Conservation (phyloP, 1,140 invertebrate genomes). For the Pentalonia nigronervosa region DNA sequence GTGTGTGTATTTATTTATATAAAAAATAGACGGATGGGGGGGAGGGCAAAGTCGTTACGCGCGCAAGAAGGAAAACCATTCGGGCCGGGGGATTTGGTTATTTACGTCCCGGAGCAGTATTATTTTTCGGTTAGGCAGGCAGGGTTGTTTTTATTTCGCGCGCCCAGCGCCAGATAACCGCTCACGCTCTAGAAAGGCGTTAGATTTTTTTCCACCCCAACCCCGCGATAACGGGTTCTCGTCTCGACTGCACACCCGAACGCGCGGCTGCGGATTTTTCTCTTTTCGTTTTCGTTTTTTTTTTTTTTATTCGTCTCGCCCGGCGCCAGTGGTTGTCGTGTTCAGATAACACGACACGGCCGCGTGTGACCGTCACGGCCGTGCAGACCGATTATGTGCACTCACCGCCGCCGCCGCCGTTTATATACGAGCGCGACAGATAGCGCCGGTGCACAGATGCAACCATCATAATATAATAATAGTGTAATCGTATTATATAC, state of each 20-base stretch:
- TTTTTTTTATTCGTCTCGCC: no score
- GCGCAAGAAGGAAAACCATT: constrained; percentile 28
- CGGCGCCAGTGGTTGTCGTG: not conserved
- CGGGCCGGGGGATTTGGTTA: constrained; percentile 29
- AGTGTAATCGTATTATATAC: no score
- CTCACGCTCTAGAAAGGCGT: not conserved
- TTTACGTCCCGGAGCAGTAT: constrained; percentile 51
- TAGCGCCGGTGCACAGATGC: not conserved
- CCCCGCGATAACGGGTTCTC: not conserved
- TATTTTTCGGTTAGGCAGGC: constrained; percentile 51
- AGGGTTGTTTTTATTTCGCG: constrained; percentile 39
- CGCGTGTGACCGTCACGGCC: not conserved
- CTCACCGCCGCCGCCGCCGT: not conserved
- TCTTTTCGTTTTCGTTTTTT: not conserved
- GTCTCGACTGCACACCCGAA: not conserved
- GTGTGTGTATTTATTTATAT: not conserved
- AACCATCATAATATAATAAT: not conserved
- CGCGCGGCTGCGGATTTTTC: not conserved
- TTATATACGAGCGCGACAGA: not conserved
- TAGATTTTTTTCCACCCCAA: constrained; percentile 25
- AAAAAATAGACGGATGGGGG: not conserved
- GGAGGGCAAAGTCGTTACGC: not conserved
- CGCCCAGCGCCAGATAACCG: constrained; percentile 35
- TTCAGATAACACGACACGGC: not conserved
- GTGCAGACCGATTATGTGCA: not conserved